Percentiles rank a stretch among this genome's conserved stretches.
Conservation (phyloP, 2,797 vertebrate genomes). For the Myioborus melanocephalus region DNA sequence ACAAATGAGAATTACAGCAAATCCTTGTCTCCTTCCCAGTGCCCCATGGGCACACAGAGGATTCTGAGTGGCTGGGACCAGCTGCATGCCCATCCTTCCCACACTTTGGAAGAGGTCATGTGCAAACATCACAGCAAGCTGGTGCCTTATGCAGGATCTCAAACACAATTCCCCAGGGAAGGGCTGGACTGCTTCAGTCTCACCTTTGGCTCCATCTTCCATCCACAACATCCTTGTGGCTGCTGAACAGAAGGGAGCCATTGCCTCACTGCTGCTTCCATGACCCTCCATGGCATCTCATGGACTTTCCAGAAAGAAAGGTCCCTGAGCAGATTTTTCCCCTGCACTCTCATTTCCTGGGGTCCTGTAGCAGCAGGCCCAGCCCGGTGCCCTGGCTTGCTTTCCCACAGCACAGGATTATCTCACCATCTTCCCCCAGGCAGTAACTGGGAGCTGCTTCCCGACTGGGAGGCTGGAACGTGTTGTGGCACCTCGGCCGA, state of each 20-base stretch:
- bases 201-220: background rate
- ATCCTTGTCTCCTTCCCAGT: rapidly evolving
- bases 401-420: constrained; percentile 17
- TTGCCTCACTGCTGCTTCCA: background rate
- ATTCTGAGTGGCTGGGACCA: background rate
- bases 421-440: constrained; percentile 40
- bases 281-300: background rate
- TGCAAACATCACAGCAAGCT: background rate
- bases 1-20: background rate
- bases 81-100: background rate
- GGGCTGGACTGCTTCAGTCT: background rate
- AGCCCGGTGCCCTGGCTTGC: background rate
- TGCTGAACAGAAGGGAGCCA: background rate
- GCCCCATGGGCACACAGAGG: rapidly evolving
- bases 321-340: constrained; percentile 7
- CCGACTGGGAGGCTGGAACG: background rate
- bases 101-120: background rate
- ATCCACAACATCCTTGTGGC: rapidly evolving
- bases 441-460: constrained; percentile 35
- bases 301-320: background rate
- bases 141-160: background rate
- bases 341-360: constrained; percentile 8
- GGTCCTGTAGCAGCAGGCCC: constrained; percentile 57
- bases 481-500: constrained; percentile 14
- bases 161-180: background rate